Conservation (phyloP, 2,797 vertebrate genomes). For the Streptopelia turtur region DNA sequence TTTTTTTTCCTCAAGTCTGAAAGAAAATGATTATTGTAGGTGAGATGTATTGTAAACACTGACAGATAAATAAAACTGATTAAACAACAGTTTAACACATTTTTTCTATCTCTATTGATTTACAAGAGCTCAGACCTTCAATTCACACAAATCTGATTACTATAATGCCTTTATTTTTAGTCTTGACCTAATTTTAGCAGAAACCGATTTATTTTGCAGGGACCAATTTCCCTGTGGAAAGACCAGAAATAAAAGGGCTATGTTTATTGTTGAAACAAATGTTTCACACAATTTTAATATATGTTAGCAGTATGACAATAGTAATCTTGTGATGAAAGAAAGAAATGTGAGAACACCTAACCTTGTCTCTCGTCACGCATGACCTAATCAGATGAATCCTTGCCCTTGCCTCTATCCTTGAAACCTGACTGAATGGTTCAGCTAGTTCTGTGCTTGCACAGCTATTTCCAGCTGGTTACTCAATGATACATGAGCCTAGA, state of each 20-base stretch:
- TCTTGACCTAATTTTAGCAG: neutral
- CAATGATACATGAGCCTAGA: neutral
- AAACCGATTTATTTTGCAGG: neutral
- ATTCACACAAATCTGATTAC: neutral
- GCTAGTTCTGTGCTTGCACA: neutral
- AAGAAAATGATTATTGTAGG: neutral
- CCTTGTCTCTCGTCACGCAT: neutral
- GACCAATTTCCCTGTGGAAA: neutral
- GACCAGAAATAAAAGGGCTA: neutral
- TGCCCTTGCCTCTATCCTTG: neutral
- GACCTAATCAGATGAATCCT: neutral
- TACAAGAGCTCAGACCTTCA: neutral
- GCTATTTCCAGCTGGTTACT: constrained; percentile 27
- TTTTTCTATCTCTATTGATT: neutral
- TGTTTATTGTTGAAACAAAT: neutral
- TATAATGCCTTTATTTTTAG: neutral
- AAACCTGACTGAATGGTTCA: neutral
- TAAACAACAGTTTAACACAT: neutral
- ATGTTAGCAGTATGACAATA: neutral
- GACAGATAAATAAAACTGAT: neutral
- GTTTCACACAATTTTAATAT: neutral
- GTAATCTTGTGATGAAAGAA: neutral
- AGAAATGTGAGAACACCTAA: neutral
- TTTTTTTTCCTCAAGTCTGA: neutral
- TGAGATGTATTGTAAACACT: neutral